These are phyloP conservation scores for Parapsyche elsis DNA, from an alignment of 1,140 invertebrate species.

Conservation along the genomic window DNA sequence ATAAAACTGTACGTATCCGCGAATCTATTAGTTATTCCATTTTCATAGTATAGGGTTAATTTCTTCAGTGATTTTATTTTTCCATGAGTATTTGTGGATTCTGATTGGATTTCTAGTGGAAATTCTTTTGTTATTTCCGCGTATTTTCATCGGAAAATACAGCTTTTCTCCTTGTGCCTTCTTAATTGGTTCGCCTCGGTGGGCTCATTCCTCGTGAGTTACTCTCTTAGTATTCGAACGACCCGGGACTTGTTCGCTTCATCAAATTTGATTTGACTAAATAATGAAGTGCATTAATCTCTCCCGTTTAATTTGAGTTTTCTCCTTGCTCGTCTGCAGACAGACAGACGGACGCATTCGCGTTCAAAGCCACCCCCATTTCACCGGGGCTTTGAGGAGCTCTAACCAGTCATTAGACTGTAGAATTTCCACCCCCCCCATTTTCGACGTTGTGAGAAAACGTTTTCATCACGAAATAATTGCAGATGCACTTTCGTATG, in stretches of 20 bases:
- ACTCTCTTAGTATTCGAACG: background rate
- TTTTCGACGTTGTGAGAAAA: background rate
- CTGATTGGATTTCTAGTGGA: background rate
- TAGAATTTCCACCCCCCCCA: background rate
- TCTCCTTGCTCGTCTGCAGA: conserved; percentile 4
- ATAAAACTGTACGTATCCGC: too few relatives aligned
- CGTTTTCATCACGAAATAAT: background rate
- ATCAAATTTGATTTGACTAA: conserved; percentile 37
- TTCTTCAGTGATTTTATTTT: too few relatives aligned
- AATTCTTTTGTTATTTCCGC: background rate
- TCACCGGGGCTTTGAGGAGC: background rate
- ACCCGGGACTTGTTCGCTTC: background rate
- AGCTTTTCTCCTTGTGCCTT: background rate
- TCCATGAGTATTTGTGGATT: background rate
- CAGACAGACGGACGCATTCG: background rate
- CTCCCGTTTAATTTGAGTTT: conserved; percentile 30
- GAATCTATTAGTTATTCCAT: too few relatives aligned
- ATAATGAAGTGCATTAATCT: conserved; percentile 40
- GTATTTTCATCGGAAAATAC: background rate
- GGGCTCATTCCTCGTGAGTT: background rate
- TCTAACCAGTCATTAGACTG: conserved; percentile 25
- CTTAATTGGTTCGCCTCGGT: conserved; percentile 12
- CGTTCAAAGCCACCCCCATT: conserved; percentile 23
- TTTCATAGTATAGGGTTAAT: too few relatives aligned
- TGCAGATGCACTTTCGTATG: background rate